A percentile compares a stretch with the other conserved stretches of the same genome.
These are phyloP conservation scores for Lasius platythorax DNA, from an alignment of 2,888 invertebrate genomes.

Conservation along the genomic window DNA sequence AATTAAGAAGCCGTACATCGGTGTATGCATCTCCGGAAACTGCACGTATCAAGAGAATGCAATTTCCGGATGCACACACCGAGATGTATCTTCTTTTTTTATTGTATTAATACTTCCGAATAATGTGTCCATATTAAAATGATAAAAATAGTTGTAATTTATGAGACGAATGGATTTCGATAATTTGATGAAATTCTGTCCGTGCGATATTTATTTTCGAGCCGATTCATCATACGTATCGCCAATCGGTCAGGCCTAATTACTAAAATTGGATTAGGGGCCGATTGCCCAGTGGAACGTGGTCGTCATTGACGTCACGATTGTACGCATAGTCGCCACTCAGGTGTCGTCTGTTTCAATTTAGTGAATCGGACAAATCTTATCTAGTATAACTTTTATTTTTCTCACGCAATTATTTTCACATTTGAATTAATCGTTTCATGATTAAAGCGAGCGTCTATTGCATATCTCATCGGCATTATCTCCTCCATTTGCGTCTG, in stretches of 20 bases:
- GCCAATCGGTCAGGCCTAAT: constrained; percentile 71
- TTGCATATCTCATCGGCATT: constrained; percentile 18
- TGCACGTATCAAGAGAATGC: constrained; percentile 7
- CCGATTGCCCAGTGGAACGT: constrained; percentile 78
- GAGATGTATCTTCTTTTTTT: neutral
- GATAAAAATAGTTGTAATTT: neutral
- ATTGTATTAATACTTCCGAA: neutral
- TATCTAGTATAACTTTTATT: neutral
- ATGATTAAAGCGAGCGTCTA: neutral
- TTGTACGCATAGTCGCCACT: constrained; percentile 41
- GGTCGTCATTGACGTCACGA: constrained; percentile 77
- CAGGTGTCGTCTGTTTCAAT: constrained; percentile 56
- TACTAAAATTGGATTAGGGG: constrained; percentile 80
- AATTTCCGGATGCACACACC: constrained; percentile 46
- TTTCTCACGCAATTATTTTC: neutral
- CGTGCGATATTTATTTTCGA: constrained; percentile 1
- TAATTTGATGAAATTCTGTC: neutral
- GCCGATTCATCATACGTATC: constrained; percentile 22
- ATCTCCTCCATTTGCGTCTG: neutral
- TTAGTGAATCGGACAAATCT: constrained; percentile 7
- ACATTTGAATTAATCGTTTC: neutral
- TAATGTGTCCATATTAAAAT: neutral
- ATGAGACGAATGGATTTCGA: neutral
- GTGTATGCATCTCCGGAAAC: neutral
- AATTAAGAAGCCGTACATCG: neutral